Evolutionary conservation across 2,888 invertebrate species (phyloP), one percentile per base, ranked within the genome.

Genomic region (Pimpla rufipes): DNA sequence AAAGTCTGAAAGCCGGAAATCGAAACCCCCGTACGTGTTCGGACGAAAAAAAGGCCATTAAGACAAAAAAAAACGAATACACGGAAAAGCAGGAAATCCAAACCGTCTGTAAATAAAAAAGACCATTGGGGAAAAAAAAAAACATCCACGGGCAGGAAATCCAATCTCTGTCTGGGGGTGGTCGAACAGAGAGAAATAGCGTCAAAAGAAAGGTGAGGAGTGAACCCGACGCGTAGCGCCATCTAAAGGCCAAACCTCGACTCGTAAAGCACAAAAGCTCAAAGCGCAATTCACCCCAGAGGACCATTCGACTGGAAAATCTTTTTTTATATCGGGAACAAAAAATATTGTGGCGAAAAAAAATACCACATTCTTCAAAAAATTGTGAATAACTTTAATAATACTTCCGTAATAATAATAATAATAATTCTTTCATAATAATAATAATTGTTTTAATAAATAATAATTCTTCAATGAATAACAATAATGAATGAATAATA

Each of bases 191-290:
- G n/a, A 55, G 73, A 67, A 67, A n/a, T 37, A 35, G 23, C 18
- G 11, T 37, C 13, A 29, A 2, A 35, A 71, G 29, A 42, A n/a
- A 21, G 71, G 21, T 35, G 3, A 66, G 16, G 10, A 0, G 40
- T 71, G 13, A 18, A 67, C 16, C 23, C 7, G 47, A 62, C 74
- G 18, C 21, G 29, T n/a, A 18, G 42, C 67, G 77, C 45, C 77
- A 77, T 68, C 77, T 59, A 35, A n/a, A n/a, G 13, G 35, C 18
- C 21, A 18, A 11, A 5, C 6, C 4, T 29, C 13, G 0, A n/a
- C 29, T 35, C 35, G 0, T 5, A n/a, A 6, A 59, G 23, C 8
- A 42, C 47, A 5, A n/a, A 10, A n/a, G 47, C 13, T 10, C 5
- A n/a, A n/a, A 47, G 47, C 42, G 7, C 42, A 2, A 42, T 42